Base-by-base conservation (phyloP, 2,888 invertebrate genomes). In the Blera fallax region DNA sequence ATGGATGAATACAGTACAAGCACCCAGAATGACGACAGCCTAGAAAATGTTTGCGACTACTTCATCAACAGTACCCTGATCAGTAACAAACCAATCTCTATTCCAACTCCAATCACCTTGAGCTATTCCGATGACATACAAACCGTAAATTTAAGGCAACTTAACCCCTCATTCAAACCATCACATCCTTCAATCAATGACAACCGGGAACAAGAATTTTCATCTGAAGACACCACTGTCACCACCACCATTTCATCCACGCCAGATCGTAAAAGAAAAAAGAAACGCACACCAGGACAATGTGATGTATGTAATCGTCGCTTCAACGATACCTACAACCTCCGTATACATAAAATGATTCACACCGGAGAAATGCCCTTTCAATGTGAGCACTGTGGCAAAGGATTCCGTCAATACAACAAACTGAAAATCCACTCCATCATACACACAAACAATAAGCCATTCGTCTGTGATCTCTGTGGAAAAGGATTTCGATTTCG, bases 331-430 rank as follows among this genome's bases (percentile, higher is more conserved):
- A 77, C 88, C 3, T 90, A 91, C 64, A 90, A 90, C 21, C 70
- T 91, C 62, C 89, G 91, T 27, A 89, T 90, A 21, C 91, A 91
- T 73, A 89, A 88, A 70, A 91, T 90, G 90, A 89, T 88, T 32
- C 90, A 90, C 78, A 90, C 89, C 45, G 88, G 90, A n/a, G 90
- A 91, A 79, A 88, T 88, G 79, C 91, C 91, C 6, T 90, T 88
- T 32, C 76, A 87, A 48, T 90, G 90, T 27, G 80, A 87, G 6
- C 87, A 87, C 3, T 90, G 90, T 45, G 90, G 91, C 69, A 91
- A 90, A 77, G 89, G 90, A 2, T 90, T 90, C 52, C 88, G 89
- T 0, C 91, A 91, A 52, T 81, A 88, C 43, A 90, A 89, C 70
- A 91, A 91, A 76, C 73, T 91, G 6, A 89, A 90, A 81, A 90